A percentile compares a stretch with the other conserved stretches of the same genome.
These are phyloP conservation scores for Lacerta viridis DNA, from an alignment of 2,797 vertebrate species.

Conservation along the genomic window DNA sequence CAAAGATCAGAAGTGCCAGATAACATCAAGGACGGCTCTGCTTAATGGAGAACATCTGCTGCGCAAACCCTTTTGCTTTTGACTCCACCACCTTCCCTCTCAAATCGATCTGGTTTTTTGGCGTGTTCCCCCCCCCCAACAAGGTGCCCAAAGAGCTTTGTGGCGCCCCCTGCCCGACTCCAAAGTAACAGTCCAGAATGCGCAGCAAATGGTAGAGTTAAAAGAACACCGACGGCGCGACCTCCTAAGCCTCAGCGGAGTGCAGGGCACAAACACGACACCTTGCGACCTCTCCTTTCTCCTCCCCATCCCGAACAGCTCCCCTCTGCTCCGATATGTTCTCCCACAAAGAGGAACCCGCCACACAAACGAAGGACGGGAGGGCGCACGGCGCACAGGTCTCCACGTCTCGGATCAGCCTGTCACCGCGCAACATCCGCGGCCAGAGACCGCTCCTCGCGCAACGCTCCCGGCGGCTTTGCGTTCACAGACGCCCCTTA, in stretches of 20 bases:
- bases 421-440: not conserved
- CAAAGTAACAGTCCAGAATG: not conserved
- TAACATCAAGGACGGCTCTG: not conserved
- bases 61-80: not conserved
- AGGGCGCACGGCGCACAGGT: too few species aligned
- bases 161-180: slow-evolving; percentile 68
- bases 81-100: not conserved
- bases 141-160: not conserved
- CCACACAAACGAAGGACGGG: too few species aligned
- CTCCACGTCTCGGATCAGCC: not conserved
- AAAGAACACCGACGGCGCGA: not conserved
- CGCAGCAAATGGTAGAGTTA: not conserved
- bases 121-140: not conserved
- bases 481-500: not conserved
- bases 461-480: not conserved
- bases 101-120: not conserved
- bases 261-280: not conserved
- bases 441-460: too few species aligned
- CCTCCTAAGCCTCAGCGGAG: not conserved
- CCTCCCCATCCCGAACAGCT: not conserved
- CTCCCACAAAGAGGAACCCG: not conserved
- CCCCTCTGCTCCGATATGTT: not conserved
- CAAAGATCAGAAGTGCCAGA: not conserved
- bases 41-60: not conserved
- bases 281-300: not conserved